phyloP scores from a whole-genome alignment of 2,797 vertebrate species.

The Myiotriccus ornatus region DNA sequence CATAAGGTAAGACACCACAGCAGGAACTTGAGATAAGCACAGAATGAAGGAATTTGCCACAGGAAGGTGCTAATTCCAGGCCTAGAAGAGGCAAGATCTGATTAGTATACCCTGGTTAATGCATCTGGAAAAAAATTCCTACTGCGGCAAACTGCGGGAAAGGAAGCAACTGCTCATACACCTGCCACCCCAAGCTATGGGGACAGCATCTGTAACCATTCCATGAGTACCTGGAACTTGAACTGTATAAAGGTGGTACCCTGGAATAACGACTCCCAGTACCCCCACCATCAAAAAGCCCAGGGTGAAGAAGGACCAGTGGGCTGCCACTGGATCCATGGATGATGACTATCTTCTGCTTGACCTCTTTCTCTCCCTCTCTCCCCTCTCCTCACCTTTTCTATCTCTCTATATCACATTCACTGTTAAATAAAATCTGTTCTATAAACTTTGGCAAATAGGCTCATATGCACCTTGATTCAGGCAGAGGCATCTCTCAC shows the following conservation, averaged over 20 bases:
- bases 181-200: not conserved
- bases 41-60: not conserved
- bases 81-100: not conserved
- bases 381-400: not conserved
- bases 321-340: not conserved
- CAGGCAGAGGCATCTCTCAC: not conserved
- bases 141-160: not conserved
- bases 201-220: not conserved
- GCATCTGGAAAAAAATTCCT: not conserved
- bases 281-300: not conserved
- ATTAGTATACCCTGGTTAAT: not conserved
- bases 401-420: not conserved
- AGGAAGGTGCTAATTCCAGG: not conserved
- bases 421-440: not conserved
- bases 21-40: not conserved
- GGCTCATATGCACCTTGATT: not conserved
- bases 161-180: not conserved
- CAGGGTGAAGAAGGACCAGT: not conserved
- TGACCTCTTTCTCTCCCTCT: not conserved
- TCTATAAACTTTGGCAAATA: not conserved
- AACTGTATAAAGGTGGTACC: not conserved
- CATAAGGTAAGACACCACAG: not conserved
- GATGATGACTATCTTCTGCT: not conserved
- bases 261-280: not conserved
- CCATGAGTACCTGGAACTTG: not conserved